Base-by-base conservation (phyloP, 2,888 invertebrate genomes). In the Drosophila mimetica region DNA sequence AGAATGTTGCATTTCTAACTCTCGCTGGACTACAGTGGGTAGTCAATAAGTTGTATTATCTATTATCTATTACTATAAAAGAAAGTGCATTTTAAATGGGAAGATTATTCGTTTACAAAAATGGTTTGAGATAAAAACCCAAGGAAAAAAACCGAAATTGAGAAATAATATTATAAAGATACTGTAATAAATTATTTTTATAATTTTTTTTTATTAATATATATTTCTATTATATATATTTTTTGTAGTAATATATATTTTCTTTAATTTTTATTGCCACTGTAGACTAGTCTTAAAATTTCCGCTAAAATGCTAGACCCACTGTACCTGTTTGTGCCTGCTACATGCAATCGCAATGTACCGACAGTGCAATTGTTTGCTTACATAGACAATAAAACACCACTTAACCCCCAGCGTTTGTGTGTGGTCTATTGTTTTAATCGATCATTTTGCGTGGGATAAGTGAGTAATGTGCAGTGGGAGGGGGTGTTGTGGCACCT, bases 391-490 rank as follows among this genome's bases (percentile, higher is more conserved):
- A 60, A 22, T 47, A 22, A 42, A 53, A 22, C 53, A 18, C 14
- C 53, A 53, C 42, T 53, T 53, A 42, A 53, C 53, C 53, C 53
- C 42, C 42, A 14, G 11, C 42, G 30, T 11, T 3, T 7, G 47
- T 32, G 47, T 25, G 44, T 14, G 13, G 7, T n/a, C 28, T 28
- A 16, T 41, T 41, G 20, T 11, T 41, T 30, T 39, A 46, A 60
- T 60, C 59, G 36, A 60, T 58, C 13, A 34, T 4, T 22, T 57
- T 14, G 39, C 37, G 54, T 54, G 20, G 54, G 57, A 57, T 57
- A 53, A 39, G 37, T 57, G 54, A 39, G 37, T 53, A 57, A 57
- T 57, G 28, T 4, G 14, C 28, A 13, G 14, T 25, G 55, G 32
- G 28, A 7, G n/a, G 32, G 8, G 18, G 9, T 16, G 9, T 7